These are phyloP conservation scores for Indri indri DNA, from an alignment of 2,113 vertebrate genomes.

Conservation along the genomic window DNA sequence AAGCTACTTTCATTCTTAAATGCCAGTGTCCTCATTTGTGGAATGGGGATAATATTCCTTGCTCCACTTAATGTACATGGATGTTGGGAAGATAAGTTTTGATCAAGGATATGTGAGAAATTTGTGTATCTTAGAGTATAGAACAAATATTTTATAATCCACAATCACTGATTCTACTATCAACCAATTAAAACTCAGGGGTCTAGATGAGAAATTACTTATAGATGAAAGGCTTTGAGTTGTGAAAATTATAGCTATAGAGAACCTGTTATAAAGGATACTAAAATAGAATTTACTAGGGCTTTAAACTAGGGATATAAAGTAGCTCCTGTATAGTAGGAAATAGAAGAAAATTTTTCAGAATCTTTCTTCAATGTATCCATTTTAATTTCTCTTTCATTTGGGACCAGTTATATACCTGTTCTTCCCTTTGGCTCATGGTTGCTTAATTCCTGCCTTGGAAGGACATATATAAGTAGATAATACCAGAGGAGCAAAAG, in stretches of 20 bases:
- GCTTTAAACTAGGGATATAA: slow-evolving; percentile 16
- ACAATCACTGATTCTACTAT: neutral
- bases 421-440: neutral
- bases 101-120: slow-evolving; percentile 16
- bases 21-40: neutral
- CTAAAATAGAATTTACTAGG: slow-evolving; percentile 22
- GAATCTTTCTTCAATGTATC: neutral
- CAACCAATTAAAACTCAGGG: neutral
- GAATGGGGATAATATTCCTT: neutral
- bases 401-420: neutral
- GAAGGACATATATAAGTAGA: neutral
- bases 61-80: neutral
- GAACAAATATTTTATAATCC: slow-evolving; percentile 27
- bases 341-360: neutral
- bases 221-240: neutral
- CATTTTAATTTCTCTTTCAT: neutral
- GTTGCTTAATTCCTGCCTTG: neutral
- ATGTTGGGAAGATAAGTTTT: neutral
- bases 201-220: slow-evolving; percentile 17
- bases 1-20: neutral
- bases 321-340: neutral
- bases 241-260: slow-evolving; percentile 8
- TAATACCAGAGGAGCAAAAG: neutral
- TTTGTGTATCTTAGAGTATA: neutral
- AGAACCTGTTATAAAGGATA: slow-evolving; percentile 26